Conservation (phyloP, 1,140 invertebrate genomes). For the Tetraneura akinire region DNA sequence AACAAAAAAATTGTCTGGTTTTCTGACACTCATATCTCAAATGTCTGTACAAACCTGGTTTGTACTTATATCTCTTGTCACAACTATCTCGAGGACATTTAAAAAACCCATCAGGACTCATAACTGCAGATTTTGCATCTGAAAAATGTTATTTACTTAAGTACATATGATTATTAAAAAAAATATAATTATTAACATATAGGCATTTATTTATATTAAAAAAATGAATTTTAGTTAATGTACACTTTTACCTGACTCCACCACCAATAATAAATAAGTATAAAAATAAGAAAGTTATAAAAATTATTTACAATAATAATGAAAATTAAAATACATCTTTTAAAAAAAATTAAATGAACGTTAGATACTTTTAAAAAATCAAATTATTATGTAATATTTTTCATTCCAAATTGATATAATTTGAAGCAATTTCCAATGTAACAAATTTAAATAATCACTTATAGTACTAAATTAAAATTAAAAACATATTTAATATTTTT, state of each 20-base stretch:
- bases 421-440: too few species aligned
- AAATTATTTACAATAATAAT: slow-evolving; percentile 13
- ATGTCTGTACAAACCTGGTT: slow-evolving; percentile 64
- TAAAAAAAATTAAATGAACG: background rate
- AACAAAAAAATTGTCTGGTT: slow-evolving; percentile 55
- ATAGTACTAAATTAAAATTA: too few species aligned
- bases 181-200: background rate
- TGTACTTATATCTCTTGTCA: slow-evolving; percentile 61
- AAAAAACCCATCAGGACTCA: slow-evolving; percentile 55
- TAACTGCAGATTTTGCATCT: slow-evolving; percentile 39
- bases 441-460: too few species aligned
- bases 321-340: background rate
- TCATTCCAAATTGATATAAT: background rate
- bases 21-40: slow-evolving; percentile 62
- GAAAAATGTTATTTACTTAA: slow-evolving; percentile 30
- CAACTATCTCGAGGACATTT: slow-evolving; percentile 55
- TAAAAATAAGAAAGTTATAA: background rate
- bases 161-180: background rate
- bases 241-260: slow-evolving; percentile 25
- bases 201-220: slow-evolving; percentile 25
- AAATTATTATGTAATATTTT: background rate
- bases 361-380: background rate
- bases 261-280: slow-evolving; percentile 35
- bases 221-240: slow-evolving; percentile 11
- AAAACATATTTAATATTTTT: too few species aligned